phyloP scores from a whole-genome alignment of 2,888 invertebrate species.

The Tenodera sinensis region DNA sequence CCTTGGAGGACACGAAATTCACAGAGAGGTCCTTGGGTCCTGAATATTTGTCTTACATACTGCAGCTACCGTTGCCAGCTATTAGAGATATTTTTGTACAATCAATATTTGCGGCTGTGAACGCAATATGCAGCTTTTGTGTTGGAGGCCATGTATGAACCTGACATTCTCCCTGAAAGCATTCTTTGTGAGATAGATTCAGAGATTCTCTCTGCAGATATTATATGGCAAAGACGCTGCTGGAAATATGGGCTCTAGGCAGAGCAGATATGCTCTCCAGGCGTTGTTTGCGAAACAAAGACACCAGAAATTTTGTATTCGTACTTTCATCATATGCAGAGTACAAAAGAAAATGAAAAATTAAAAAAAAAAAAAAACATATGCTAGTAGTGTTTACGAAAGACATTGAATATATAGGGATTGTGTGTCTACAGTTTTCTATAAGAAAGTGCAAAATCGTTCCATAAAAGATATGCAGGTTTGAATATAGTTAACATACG shows the following conservation, averaged over 20 bases:
- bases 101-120: neutral
- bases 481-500: too few relatives aligned
- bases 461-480: too few relatives aligned
- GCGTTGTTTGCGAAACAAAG: neutral
- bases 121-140: neutral
- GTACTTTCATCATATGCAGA: neutral
- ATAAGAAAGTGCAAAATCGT: too few relatives aligned
- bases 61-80: neutral
- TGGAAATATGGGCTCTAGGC: neutral
- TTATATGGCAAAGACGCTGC: neutral
- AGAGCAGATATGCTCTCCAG: neutral
- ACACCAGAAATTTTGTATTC: neutral
- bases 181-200: neutral
- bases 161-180: neutral
- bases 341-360: neutral
- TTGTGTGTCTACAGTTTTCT: too few relatives aligned
- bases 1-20: neutral
- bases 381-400: too few relatives aligned
- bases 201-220: neutral
- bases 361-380: neutral
- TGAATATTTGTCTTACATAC: neutral
- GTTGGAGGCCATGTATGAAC: neutral
- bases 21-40: neutral
- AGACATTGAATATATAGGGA: too few relatives aligned
- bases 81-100: neutral